Evolutionary conservation across 2,113 vertebrate species (phyloP).

Genomic region (Rhinolophus sinicus): DNA sequence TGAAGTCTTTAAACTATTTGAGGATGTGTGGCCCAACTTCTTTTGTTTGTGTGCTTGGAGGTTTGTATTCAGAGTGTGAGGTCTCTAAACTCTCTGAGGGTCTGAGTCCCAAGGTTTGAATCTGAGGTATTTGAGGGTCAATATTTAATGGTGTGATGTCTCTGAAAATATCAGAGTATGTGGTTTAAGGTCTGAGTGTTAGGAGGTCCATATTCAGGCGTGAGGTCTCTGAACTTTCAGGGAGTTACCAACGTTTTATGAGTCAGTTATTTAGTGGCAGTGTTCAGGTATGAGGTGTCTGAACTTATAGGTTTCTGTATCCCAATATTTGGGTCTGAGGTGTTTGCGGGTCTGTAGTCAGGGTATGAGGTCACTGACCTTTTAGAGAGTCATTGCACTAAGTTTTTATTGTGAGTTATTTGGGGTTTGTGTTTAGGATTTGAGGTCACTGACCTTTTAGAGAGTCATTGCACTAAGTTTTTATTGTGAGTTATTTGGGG

Average conservation of each 20-base stretch:
- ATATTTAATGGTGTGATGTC: background rate
- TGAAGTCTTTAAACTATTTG: background rate
- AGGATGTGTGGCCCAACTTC: background rate
- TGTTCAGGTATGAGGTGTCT: background rate
- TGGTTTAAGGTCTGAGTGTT: background rate
- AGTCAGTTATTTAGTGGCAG: background rate
- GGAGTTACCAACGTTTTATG: background rate
- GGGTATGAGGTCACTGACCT: background rate
- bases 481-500: background rate
- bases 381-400: no score
- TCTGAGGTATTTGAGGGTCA: background rate
- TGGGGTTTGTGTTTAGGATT: background rate
- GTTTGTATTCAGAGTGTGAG: background rate
- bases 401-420: background rate
- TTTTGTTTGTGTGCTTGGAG: background rate
- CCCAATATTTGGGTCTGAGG: background rate
- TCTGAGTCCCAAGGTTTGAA: background rate
- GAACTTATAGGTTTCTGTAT: background rate
- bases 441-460: background rate
- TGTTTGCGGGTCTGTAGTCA: background rate
- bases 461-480: background rate
- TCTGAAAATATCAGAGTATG: background rate
- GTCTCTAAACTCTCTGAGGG: background rate
- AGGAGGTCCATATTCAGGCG: background rate
- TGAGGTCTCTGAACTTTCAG: background rate